These are phyloP conservation scores for Cebidichthys violaceus DNA, from an alignment of 2,113 vertebrate species.

Conservation along the genomic window DNA sequence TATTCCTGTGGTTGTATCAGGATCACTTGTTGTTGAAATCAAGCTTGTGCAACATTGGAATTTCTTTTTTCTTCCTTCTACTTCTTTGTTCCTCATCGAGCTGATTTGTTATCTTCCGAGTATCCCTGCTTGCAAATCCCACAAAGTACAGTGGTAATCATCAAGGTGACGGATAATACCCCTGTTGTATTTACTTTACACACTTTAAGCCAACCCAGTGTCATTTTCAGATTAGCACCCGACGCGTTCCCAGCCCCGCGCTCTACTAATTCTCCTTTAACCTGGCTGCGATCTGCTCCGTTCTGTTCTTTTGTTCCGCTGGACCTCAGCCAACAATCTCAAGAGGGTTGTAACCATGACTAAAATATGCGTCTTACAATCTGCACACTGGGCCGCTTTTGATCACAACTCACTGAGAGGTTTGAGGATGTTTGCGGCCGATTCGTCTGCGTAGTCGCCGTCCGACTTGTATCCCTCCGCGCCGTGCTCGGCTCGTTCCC, in stretches of 20 bases:
- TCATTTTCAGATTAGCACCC: constrained; percentile 74
- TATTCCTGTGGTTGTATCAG: neutral
- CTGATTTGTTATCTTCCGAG: neutral
- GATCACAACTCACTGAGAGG: constrained; percentile 91
- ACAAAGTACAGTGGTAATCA: constrained; percentile 40
- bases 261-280: constrained; percentile 32
- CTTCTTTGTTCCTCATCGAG: neutral
- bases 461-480: constrained; percentile 91
- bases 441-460: constrained; percentile 87
- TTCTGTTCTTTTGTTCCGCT: too few species aligned
- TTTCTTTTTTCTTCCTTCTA: neutral
- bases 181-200: constrained; percentile 53
- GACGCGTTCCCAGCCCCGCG: constrained; percentile 27
- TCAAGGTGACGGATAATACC: constrained; percentile 31
- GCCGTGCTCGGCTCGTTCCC: constrained; percentile 87
- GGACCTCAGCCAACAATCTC: constrained; percentile 20
- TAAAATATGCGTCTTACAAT: neutral
- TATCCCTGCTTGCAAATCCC: constrained; percentile 44
- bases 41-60: neutral
- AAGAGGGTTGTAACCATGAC: neutral
- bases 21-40: neutral
- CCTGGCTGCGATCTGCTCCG: constrained; percentile 29
- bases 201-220: constrained; percentile 39
- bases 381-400: neutral
- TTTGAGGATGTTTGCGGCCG: constrained; percentile 88